These are phyloP conservation scores for Orthonevra nobilis DNA, from an alignment of 2,888 invertebrate species.

Conservation along the genomic window DNA sequence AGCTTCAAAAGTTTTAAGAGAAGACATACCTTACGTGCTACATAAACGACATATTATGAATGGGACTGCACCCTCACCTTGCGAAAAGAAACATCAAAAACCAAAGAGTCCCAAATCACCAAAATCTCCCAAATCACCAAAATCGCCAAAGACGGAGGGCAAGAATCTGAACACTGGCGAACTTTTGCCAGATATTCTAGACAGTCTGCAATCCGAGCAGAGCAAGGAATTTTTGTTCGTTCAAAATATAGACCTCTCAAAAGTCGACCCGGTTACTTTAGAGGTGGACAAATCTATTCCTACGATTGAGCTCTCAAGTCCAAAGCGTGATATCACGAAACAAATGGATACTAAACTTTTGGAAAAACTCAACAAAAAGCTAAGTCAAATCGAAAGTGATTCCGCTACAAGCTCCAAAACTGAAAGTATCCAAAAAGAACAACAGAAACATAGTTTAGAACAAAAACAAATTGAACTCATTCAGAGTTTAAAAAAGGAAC, in stretches of 20 bases:
- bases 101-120: constrained; percentile 85
- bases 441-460: constrained; percentile 81
- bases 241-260: constrained; percentile 88
- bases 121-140: constrained; percentile 84
- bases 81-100: constrained; percentile 81
- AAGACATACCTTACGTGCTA: constrained; percentile 91
- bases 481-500: constrained; percentile 83
- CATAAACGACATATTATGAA: constrained; percentile 93
- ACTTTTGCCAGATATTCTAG: constrained; percentile 82
- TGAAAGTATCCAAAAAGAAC: constrained; percentile 83
- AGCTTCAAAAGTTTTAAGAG: constrained; percentile 80
- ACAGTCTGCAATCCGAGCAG: constrained; percentile 80
- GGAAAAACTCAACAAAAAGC: constrained; percentile 86
- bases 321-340: constrained; percentile 86
- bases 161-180: constrained; percentile 71
- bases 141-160: constrained; percentile 82
- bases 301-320: constrained; percentile 84
- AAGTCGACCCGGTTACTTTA: constrained; percentile 86
- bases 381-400: constrained; percentile 89
- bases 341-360: constrained; percentile 85
- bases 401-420: constrained; percentile 88
- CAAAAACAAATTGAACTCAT: constrained; percentile 82
- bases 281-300: constrained; percentile 85
- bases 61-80: constrained; percentile 86
- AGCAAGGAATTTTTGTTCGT: constrained; percentile 86